A percentile compares a stretch with the other conserved stretches of the same genome.
Conservation (phyloP, 2,113 vertebrate genomes). For the Mesembrinibis cayennensis region DNA sequence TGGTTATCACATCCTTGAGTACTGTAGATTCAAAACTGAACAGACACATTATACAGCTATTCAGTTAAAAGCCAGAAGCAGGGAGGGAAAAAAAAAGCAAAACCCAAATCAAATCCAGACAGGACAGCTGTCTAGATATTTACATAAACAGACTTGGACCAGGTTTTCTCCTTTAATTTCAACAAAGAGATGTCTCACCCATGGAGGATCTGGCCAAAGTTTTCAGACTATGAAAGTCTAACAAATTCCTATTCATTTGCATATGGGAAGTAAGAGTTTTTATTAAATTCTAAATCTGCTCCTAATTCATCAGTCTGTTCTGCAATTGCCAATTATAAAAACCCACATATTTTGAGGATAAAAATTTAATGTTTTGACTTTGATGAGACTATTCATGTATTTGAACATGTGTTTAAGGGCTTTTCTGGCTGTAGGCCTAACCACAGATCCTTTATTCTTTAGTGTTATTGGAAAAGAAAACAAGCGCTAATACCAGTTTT, state of each 20-base stretch:
- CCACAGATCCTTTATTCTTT: neutral
- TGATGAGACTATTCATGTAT: neutral
- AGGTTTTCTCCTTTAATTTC: neutral
- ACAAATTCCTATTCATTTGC: neutral
- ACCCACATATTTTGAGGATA: neutral
- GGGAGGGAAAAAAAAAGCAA: neutral
- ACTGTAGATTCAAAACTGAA: neutral
- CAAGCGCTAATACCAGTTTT: neutral
- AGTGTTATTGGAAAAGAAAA: neutral
- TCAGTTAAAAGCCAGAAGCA: neutral
- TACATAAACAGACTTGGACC: neutral
- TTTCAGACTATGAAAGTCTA: neutral
- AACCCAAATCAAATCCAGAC: neutral
- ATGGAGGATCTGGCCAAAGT: neutral
- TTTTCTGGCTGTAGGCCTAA: neutral
- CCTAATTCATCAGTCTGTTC: neutral
- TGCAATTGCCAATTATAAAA: neutral
- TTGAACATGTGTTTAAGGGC: neutral
- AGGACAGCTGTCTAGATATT: neutral
- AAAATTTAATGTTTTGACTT: constrained; percentile 16
- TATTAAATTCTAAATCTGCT: neutral
- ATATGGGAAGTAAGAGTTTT: neutral
- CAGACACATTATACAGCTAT: neutral
- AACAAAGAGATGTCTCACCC: neutral
- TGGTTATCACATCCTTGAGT: neutral